Evolutionary conservation across 2,113 vertebrate genomes (phyloP), one percentile per base, ranked within the genome.

Genomic region (Actinemys pallida): DNA sequence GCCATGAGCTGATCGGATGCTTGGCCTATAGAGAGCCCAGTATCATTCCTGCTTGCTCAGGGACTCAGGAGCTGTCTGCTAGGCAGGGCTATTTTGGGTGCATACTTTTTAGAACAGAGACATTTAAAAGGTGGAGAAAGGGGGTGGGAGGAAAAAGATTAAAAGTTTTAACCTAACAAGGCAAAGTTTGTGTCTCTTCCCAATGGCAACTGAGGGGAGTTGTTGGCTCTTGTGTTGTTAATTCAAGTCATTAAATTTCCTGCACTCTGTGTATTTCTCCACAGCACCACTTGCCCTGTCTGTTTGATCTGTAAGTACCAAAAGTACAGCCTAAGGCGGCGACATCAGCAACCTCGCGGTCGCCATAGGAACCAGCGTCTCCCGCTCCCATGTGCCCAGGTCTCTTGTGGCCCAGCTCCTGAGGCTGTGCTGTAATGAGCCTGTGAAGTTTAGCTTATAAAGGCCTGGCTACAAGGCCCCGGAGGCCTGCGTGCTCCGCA

Each of bases 251-350:
- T 89, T 91, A 86, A 85, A 56, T 89, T 22, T 62, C 91, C 93
- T 22, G 92, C 92, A 7, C 95, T 84, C 83, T 4, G 56, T 47
- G 93, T 82, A 52, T 90, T 72, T 69, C 94, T 96, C 95, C 94
- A 91, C 86, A 42, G 93, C 97, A 88, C 97, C 92, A 57, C 94
- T 89, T 75, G 95, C 96, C 97, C 96, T 89, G 89, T 42, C 90
- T 0, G 85, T 98, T 98, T 98, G 95, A 97, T 97, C 96, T 88
- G 19, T 5, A 1, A 92, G 92, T 90, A 97, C 95, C 97, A 90
- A 97, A 98, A 96, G 97, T 83, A 95, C 69, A 42, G 97, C 97
- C 97, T 92, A 59, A 81, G 97, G 97, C 97, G 39, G 94, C 81
- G 0, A 65, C 97, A 94, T 87, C 95, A 79, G 86, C 95, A 98